Evolutionary conservation across 2,113 vertebrate genomes (phyloP).

Genomic region (Prionailurus bengalensis): DNA sequence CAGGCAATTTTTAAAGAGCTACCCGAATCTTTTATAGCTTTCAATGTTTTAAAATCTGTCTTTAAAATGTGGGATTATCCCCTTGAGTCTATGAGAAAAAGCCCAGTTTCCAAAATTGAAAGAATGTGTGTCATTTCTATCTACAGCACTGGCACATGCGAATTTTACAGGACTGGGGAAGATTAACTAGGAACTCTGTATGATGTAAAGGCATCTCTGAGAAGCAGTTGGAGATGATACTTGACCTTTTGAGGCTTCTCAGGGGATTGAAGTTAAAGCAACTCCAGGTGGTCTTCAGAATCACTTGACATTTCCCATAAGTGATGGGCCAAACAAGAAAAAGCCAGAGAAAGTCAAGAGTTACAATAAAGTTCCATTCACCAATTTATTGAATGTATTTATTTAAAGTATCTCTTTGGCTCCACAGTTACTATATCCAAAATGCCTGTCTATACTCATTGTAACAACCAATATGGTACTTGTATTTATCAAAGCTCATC

Average conservation of each 20-base stretch:
- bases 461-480: neutral
- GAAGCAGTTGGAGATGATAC: constrained; percentile 70
- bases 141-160: constrained; percentile 24
- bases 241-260: constrained; percentile 81
- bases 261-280: constrained; percentile 80
- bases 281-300: constrained; percentile 82
- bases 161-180: constrained; percentile 63
- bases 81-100: constrained; percentile 63
- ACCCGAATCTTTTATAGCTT: constrained; percentile 52
- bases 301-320: constrained; percentile 83
- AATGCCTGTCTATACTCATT: neutral
- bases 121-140: constrained; percentile 66
- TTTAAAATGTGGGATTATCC: constrained; percentile 64
- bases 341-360: constrained; percentile 63
- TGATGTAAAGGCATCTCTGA: constrained; percentile 66
- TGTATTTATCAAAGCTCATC: neutral
- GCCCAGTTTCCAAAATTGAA: constrained; percentile 59
- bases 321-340: constrained; percentile 73
- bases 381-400: constrained; percentile 62
- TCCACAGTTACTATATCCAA: neutral
- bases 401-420: constrained; percentile 44
- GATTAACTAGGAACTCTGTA: constrained; percentile 69
- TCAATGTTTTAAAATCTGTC: constrained; percentile 59
- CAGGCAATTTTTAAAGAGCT: constrained; percentile 39
- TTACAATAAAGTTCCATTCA: constrained; percentile 68